Evolutionary conservation across 2,888 invertebrate species (phyloP), one percentile per base, ranked within the genome.

Genomic region (Gandaritis pyraliata): DNA sequence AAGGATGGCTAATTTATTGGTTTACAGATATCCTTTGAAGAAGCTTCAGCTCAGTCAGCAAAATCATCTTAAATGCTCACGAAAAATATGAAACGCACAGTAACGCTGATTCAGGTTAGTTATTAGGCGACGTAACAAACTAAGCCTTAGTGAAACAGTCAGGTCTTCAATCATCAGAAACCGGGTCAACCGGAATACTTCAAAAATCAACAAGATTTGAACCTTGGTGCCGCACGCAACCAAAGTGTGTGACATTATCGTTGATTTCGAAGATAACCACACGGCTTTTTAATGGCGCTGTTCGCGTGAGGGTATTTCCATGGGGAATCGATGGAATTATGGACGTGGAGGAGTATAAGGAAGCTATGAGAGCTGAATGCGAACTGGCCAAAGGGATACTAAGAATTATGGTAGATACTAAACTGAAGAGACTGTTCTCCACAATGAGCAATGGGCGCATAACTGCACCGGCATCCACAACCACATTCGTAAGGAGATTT

Each of bases 301-400:
- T 30, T 71, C 30, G 67, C 69, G 71, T 71, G 69, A 43, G 61
- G 54, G 50, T 54, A 59, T 64, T 68, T 69, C 65, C 60, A 68
- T 69, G 58, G 56, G 18, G 53, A 71, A 71, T 71, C 71, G 65
- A 71, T 65, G 62, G 56, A 13, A 60, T 58, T 54, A 15, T 56
- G 15, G 11, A 8, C 18, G 45, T 10, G 4, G 54, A 54, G 58
- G 33, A 54, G 33, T 33, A 23, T 36, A 36, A n/a, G 36, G 18
- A 46, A 46, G 1, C 53, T 52, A 30, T 29, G 11, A 29, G 13
- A 10, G 3, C 13, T 41, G 15, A 13, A 41, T 8, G 41, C 7
- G 13, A 23, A 39, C 8, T 30, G 13, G 29, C 7, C 0, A 12
- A 45, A 43, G 16, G 15, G 15, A 41, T 41, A 13, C 11, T 15